Base-by-base conservation (phyloP, 1,140 invertebrate species). In the Dufourea novaeangliae region DNA sequence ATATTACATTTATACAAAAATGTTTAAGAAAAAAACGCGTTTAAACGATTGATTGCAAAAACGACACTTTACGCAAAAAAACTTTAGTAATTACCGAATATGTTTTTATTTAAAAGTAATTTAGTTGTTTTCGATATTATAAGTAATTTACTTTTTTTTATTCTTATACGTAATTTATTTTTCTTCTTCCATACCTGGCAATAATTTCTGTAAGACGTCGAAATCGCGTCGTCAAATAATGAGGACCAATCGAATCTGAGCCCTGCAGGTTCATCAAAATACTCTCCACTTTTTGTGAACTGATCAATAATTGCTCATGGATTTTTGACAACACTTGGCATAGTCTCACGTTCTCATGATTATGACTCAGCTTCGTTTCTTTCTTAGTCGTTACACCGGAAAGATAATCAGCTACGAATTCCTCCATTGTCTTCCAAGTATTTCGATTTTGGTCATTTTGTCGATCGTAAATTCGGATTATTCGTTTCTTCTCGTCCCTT, bases 271-370 rank as follows among this genome's bases (percentile, higher is more conserved):
- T 66, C 22, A 22, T n/a, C 29, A 10, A 25, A 12, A 50, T 37
- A 1, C 1, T 2, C 7, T 67, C 27, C 54, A 67, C 41, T 56
- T 17, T 56, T 25, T 77, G 34, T 27, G 22, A 57, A 56, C 64
- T 52, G 8, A 0, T 17, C 4, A 29, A 34, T 0, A 78, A 46
- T 10, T 27, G 22, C 8, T 73, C 46, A n/a, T 78, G 22, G 14
- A 78, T 73, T 6, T 25, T 57, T 12, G 11, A 29, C 17, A 78
- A 57, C 20, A 56, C 20, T 25, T 73, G 8, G 20, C 59, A 78
- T 25, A 73, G 22, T 4, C 73, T 73, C 1, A 22, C 5, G 8
- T 57, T 2, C 2, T 32, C 22, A 5, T 27, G n/a, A 71, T 71
- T 20, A 25, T 34, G 1, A 2, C 0, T 22, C 7, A 14, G 2